Base-by-base conservation (phyloP, 2,888 invertebrate genomes). In the Ceraclea dissimilis region DNA sequence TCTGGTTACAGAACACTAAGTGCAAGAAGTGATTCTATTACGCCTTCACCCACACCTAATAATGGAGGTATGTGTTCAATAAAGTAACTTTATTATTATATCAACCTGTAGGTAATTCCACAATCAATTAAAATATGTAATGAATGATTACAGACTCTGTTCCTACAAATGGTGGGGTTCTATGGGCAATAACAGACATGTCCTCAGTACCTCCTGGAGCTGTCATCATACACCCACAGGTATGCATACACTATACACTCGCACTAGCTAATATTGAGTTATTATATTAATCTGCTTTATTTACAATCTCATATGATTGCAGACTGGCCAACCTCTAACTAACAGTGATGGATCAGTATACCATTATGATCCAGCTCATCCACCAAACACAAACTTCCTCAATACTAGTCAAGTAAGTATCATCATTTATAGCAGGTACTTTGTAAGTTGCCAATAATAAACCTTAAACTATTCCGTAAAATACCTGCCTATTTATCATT, bases 161-260 rank as follows among this genome's bases (percentile, higher is more conserved):
- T 19, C 17, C 39, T 13, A 21, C n/a, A 20, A 51, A 66, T 55
- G 65, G 69, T 64, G 72, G 72, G 66, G 80, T 87, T 49, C 84
- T 92, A 69, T 94, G 93, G 91, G 91, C 92, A 51, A 90, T 93
- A 52, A 89, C 90, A 31, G 90, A 89, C 72, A 82, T 92, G 71
- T 82, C 88, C 44, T 84, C 85, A 63, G 92, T 94, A 59, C 93
- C 93, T 51, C 80, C 86, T 55, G 94, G 94, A 59, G 91, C 92
- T 65, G 77, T 93, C 65, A 87, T 94, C 65, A 90, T 95, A 70
- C 90, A 94, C 71, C 93, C 93, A 20, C 81, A 82, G 76, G 84
- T 83, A 19, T 10, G 44, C 26, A 26, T 26, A 26, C 10, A 26
- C 10, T 26, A 10, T 26, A 10, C 26, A 26, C 4, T 39, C 20